Evolutionary conservation across 2,888 invertebrate genomes (phyloP), one percentile per base, ranked within the genome.

Genomic region (Masnerella sp.): DNA sequence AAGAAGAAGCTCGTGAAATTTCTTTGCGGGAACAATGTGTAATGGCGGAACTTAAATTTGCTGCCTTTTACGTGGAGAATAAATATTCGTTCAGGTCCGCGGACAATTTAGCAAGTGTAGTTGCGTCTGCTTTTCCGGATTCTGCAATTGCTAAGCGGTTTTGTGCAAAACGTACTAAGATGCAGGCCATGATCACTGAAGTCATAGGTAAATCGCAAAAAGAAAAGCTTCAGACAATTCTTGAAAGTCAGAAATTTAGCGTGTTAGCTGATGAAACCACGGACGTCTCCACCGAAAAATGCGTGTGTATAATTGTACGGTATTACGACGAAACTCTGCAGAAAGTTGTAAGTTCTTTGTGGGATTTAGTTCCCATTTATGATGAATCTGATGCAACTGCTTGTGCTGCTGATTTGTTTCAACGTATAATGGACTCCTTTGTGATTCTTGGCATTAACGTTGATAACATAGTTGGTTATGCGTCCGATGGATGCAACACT

Each of bases 401-500:
- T 12, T 54, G 58, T 28, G 75, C 77, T 4, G 69, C 62, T 30
- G 68, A 71, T 25, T 20, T 77, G 7, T 78, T 51, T 65, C 34
- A 58, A 0, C 58, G 40, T 17, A 45, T 80, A 5, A 36, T 38
- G 5, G 25, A 15, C 2, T 70, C 68, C 1, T 78, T 81, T 22
- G 28, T 12, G 9, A 61, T 74, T 25, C 30, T 25, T 11, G 47
- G 34, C 1, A 49, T 80, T 17, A 25, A 65, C 0, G 70, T 76
- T n/a, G 59, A 75, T 15, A 82, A 83, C 58, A 74, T 83, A 4
- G 78, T 84, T 51, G 82, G 83, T 1, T 85, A 83, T 62, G 77
- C 49, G 5, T 78, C 76, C 4, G 79, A 81, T 40, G 77, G 77
- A 0, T 78, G 78, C 43, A 76, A 67, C 51, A 74, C 74, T 0